Conservation (phyloP, 2,113 vertebrate species). For the Amazona guildingii region DNA sequence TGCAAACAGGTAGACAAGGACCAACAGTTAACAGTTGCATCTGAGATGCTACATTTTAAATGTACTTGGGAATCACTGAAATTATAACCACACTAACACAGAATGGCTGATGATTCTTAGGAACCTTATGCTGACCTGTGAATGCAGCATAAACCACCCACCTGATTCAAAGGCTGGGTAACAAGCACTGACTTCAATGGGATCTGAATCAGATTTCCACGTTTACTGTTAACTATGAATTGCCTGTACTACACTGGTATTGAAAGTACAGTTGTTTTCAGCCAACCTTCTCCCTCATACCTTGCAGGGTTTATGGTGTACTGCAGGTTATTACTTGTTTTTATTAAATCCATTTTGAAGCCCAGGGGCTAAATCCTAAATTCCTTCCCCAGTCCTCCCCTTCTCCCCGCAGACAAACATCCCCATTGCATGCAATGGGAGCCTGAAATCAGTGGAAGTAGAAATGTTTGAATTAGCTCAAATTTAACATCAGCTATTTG, state of each 20-base stretch:
- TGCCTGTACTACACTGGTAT: neutral
- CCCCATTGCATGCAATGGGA: neutral
- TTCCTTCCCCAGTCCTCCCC: neutral
- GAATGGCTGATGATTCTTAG: neutral
- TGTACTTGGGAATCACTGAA: neutral
- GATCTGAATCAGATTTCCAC: neutral
- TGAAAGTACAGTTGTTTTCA: neutral
- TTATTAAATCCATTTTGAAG: slow-evolving; percentile 74
- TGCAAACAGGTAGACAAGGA: neutral
- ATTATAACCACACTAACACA: neutral
- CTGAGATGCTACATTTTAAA: neutral
- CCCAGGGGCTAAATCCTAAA: slow-evolving; percentile 45
- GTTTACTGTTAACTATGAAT: neutral
- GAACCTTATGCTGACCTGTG: neutral
- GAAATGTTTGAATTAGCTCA: neutral
- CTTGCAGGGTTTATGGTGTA: slow-evolving; percentile 38
- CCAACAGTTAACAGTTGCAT: neutral
- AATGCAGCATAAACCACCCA: neutral
- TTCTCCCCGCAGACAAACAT: neutral
- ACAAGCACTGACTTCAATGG: neutral
- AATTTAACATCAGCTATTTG: neutral
- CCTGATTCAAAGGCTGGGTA: neutral
- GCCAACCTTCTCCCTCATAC: neutral
- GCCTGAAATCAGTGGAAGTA: neutral
- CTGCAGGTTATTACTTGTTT: slow-evolving; percentile 68